Base-by-base conservation (phyloP, 2,113 vertebrate species). In the Piprites chloris region DNA sequence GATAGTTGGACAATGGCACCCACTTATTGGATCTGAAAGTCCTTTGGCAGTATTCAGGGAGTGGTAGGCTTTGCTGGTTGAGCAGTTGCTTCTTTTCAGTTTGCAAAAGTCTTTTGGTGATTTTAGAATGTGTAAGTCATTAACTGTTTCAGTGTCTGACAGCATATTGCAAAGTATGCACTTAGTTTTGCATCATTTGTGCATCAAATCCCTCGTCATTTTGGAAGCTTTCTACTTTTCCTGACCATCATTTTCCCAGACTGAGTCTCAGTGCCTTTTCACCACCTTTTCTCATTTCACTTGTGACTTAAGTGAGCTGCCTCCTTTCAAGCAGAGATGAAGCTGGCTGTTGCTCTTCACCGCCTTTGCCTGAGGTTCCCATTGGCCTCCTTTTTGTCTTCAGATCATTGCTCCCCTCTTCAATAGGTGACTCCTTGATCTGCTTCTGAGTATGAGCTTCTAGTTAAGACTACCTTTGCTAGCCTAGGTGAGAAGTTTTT, bases 301-400 rank as follows among this genome's bases (percentile, higher is more conserved):
- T 47, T 74, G 19, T 28, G 13, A 74, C 41, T 73, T 44, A 19
- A 50, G 10, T 79, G 37, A 47, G 4, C 42, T 68, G 8, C 11
- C 13, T 73, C 16, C 49, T 49, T 50, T 83, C 2, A 33, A 74
- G 73, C 27, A 39, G 68, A 66, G 17, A 27, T 65, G 20, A 85
- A 87, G 26, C 30, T 49, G 35, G 19, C 28, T 7, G 1, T 55
- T 0, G 0, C 47, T 62, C 46, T n/a, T 72, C 62, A 53, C 20
- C 0, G 1, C 44, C 53, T 79, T 47, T 49, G 65, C 73, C 39
- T 47, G 0, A 2, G 1, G 1, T 35, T 76, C n/a, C 53, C 53
- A 56, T 0, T 0, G 59, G 17, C 32, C 13, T 41, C 14, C 26
- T 68, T 62, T 65, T 66, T 77, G 26, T 58, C 44, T 84, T 67